These are phyloP conservation scores for Cinclus cinclus DNA, from an alignment of 2,113 vertebrate genomes.

Conservation along the genomic window DNA sequence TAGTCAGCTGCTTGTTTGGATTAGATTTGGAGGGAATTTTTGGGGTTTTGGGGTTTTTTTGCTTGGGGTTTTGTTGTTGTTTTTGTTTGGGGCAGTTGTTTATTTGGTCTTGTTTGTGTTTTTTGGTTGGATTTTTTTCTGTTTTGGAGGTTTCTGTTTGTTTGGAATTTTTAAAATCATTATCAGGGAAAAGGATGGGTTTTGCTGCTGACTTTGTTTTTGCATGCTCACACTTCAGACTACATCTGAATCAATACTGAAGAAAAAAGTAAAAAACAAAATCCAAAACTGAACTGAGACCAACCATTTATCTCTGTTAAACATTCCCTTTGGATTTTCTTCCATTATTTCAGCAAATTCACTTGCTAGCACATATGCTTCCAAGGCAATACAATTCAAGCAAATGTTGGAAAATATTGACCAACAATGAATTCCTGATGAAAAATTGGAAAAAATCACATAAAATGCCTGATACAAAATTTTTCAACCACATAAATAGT, in stretches of 20 bases:
- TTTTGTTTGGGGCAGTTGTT: background rate
- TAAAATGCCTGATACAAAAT: background rate
- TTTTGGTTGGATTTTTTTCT: background rate
- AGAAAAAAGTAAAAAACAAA: background rate
- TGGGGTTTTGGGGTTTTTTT: background rate
- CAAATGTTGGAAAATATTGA: background rate
- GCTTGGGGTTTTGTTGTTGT: too few relatives aligned
- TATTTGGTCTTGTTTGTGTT: background rate
- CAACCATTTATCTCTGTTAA: background rate
- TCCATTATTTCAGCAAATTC: background rate
- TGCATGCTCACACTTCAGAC: background rate
- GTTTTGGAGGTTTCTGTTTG: background rate
- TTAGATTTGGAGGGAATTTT: background rate
- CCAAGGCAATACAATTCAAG: background rate
- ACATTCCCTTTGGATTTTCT: background rate
- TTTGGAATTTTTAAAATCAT: background rate
- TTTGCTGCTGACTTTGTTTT: background rate
- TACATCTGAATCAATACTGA: background rate
- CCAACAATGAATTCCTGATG: background rate
- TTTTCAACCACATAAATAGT: background rate
- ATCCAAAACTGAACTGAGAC: rapidly evolving
- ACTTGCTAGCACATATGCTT: background rate
- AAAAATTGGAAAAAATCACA: background rate
- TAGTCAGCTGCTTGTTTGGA: background rate
- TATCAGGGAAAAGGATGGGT: background rate